A percentile compares a stretch with the other conserved stretches of the same genome.
Evolutionary conservation across 2,888 invertebrate genomes (phyloP).

Genomic region (Hartigia nigra): DNA sequence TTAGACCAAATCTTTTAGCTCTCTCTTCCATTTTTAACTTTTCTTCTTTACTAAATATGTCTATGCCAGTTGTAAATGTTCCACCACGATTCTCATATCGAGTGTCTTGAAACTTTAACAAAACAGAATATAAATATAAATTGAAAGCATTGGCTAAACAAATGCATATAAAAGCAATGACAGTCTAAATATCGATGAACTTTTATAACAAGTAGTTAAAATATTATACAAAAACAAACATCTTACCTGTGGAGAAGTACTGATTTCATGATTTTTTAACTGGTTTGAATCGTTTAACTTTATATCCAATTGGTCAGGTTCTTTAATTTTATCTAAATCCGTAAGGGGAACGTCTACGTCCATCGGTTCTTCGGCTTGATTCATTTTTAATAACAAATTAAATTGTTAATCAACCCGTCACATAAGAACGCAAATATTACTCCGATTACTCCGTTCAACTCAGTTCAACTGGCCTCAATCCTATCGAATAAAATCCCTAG

Average conservation of each 20-base stretch:
- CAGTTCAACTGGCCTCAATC: neutral
- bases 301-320: conserved; percentile 29
- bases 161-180: neutral
- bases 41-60: conserved; percentile 68
- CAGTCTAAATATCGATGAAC: neutral
- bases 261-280: conserved; percentile 18
- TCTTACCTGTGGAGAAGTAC: conserved; percentile 14
- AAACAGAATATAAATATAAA: conserved; percentile 2
- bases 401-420: conserved; percentile 12
- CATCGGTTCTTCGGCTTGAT: conserved; percentile 66
- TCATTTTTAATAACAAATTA: conserved; percentile 29
- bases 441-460: no score
- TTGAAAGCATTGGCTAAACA: neutral
- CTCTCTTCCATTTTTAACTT: conserved; percentile 69
- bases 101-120: conserved; percentile 33
- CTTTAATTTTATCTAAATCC: conserved; percentile 40
- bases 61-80: conserved; percentile 67
- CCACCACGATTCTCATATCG: conserved; percentile 57
- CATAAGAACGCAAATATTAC: neutral
- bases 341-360: conserved; percentile 62
- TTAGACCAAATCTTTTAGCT: conserved; percentile 71
- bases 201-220: neutral
- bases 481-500: no score
- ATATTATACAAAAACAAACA: neutral
- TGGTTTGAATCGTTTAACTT: conserved; percentile 25